Evolutionary conservation across 2,113 vertebrate species (phyloP), one percentile per base, ranked within the genome.

Genomic region (Crotalus horridus): DNA sequence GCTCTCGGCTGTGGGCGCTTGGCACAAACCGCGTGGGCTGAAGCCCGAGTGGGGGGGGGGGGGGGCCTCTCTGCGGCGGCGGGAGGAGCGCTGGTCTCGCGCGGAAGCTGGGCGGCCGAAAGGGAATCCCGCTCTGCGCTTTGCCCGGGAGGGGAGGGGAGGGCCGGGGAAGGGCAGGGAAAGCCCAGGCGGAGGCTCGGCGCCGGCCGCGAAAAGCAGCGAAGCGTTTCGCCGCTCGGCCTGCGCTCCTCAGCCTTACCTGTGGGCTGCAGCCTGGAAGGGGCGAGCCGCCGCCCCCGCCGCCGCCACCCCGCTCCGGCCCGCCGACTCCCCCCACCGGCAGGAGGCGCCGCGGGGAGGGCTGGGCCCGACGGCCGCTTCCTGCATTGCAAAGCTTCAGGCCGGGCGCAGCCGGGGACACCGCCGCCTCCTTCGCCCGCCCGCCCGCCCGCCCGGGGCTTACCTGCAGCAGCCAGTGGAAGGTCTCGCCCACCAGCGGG

Each of bases 391-490:
- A 81, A 20, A 39, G n/a, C 69, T 21, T 39, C 69, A 33, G 23
- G 85, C 85, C 85, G 43, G 85, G 46, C 20, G 23, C 15, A 5
- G 23, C 85, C 85, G 20, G 39, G 46, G 12, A 26, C 21, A 12
- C 55, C 93, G 91, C 92, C 59, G 24, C 88, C 94, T 92, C 86
- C 13, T 59, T 59, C 39, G 43, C 54, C 54, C 54, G 2, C 5
- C 55, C 88, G 10, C 24, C 15, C 89, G 5, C 24, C 26, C 6
- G 89, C 17, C 89, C 21, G 61, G 53, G 29, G n/a, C 64, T 99
- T 99, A 99, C 99, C 99, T 99, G 99, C 89, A 99, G 96, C 92
- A 99, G 97, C 99, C 99, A 99, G 98, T 99, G 99, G 97, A 99
- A 99, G 92, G 99, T 99, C 97, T 99, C 99, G 94, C 99, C 99